Conservation (phyloP, 2,797 vertebrate species). For the Silurus aristotelis region DNA sequence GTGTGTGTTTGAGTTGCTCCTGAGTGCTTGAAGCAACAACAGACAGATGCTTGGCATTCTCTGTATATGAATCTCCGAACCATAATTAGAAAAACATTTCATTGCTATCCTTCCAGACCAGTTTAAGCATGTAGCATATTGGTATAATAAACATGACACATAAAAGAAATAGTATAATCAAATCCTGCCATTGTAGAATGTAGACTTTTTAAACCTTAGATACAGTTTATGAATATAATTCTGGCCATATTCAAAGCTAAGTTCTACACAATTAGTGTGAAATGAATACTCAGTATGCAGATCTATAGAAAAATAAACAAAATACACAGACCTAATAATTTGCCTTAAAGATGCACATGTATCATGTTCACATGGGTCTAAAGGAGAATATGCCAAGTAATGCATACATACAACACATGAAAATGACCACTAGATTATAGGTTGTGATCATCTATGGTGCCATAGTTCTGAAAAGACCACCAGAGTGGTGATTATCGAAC, state of each 20-base stretch:
- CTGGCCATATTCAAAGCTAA: neutral
- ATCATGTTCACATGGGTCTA: too few species aligned
- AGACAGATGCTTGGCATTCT: neutral
- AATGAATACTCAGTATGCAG: neutral
- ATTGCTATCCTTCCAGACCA: neutral
- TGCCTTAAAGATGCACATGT: too few species aligned
- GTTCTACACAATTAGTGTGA: neutral
- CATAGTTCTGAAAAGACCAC: too few species aligned
- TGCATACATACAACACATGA: too few species aligned
- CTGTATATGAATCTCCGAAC: neutral
- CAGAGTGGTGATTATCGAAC: too few species aligned
- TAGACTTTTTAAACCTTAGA: neutral
- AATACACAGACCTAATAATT: neutral
- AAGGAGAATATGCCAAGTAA: too few species aligned
- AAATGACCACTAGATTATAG: too few species aligned
- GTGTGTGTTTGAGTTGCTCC: neutral
- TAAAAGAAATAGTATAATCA: neutral
- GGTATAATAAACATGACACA: neutral
- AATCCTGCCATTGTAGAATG: neutral
- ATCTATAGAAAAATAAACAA: too few species aligned
- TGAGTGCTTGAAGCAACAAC: neutral
- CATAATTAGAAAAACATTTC: neutral
- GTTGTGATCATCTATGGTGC: too few species aligned
- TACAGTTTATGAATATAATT: neutral
- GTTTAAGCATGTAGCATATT: neutral